phyloP scores from a whole-genome alignment of 2,888 invertebrate species.

The Hololepta plana region DNA sequence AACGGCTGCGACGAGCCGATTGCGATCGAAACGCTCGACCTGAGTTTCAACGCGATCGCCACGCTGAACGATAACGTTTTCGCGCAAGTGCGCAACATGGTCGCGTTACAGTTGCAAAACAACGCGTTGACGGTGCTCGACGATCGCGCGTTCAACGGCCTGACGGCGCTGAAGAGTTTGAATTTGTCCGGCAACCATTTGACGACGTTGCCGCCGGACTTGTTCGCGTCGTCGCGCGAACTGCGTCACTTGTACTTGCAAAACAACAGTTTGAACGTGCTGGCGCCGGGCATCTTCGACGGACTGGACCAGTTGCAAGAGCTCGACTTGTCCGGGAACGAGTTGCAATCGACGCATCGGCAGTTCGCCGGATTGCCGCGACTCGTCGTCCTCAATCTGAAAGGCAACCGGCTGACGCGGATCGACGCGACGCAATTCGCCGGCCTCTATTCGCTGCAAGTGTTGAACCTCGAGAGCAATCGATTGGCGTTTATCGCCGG shows the following conservation, averaged over 20 bases:
- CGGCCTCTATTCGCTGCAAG: constrained; percentile 56
- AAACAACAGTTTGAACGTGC: constrained; percentile 57
- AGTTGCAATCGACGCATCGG: constrained; percentile 57
- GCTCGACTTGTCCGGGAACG: constrained; percentile 55
- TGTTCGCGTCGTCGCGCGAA: constrained; percentile 56
- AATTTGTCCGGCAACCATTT: constrained; percentile 67
- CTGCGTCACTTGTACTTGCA: constrained; percentile 54
- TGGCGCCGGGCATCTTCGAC: constrained; percentile 57
- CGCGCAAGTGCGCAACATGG: constrained; percentile 48
- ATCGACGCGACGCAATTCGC: constrained; percentile 55
- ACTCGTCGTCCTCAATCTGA: constrained; percentile 55
- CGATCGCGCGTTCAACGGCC: constrained; percentile 54
- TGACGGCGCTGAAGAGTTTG: constrained; percentile 47
- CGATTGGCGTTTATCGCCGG: constrained; percentile 49
- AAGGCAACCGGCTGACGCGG: constrained; percentile 51
- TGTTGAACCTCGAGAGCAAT: constrained; percentile 56
- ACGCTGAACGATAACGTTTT: constrained; percentile 52
- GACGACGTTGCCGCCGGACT: constrained; percentile 56
- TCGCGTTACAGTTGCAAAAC: constrained; percentile 52
- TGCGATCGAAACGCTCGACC: constrained; percentile 48
- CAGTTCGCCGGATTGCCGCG: constrained; percentile 58
- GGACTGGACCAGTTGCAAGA: constrained; percentile 54
- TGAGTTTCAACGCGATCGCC: constrained; percentile 57
- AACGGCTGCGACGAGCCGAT: constrained; percentile 42
- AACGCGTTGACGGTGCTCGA: constrained; percentile 57